Conservation (phyloP, 2,113 vertebrate species). For the Diphyllodes magnificus region DNA sequence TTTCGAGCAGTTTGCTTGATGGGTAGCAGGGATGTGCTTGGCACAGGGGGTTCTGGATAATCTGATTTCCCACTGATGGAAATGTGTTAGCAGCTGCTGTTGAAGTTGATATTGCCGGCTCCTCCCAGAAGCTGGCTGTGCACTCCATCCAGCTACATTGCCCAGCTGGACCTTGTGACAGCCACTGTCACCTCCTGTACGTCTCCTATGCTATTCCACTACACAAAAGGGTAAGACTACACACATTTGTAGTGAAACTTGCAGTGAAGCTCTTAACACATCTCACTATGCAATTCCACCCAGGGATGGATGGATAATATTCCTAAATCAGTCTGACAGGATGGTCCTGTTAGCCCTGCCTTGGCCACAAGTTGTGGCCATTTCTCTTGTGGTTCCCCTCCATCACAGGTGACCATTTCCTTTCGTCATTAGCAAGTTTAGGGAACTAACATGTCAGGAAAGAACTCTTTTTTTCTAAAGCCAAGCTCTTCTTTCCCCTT, state of each 20-base stretch:
- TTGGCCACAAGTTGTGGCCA: background rate
- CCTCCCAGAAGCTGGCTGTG: background rate
- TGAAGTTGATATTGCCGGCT: background rate
- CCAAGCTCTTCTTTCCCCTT: background rate
- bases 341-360: background rate
- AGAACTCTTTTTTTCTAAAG: background rate
- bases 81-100: constrained; percentile 25
- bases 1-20: background rate
- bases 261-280: background rate
- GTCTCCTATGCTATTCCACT: background rate
- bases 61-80: constrained; percentile 5
- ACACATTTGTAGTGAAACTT: background rate
- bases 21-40: background rate
- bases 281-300: background rate
- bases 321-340: background rate
- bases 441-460: background rate
- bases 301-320: background rate
- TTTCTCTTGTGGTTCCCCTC: background rate
- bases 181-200: background rate
- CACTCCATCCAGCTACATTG: background rate
- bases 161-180: background rate
- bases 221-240: background rate
- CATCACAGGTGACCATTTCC: background rate
- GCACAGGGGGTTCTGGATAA: background rate
- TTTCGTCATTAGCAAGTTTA: background rate